Conservation (phyloP, 2,113 vertebrate species). For the Australoheros scitulus region DNA sequence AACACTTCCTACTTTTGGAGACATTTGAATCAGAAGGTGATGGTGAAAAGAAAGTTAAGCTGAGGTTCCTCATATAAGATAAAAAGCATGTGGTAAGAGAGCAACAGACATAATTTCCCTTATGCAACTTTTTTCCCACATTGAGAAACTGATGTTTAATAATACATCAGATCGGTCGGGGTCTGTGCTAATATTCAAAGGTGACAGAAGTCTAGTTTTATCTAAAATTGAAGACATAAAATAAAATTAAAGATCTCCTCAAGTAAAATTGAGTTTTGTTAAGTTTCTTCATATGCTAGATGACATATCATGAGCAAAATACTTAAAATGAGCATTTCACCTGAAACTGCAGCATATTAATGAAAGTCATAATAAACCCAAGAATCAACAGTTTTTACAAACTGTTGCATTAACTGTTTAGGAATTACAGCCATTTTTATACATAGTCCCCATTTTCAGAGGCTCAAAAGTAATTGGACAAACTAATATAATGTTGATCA, state of each 20-base stretch:
- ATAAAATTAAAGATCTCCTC: background rate
- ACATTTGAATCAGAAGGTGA: background rate
- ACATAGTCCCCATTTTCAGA: too few species aligned
- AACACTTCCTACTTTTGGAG: background rate
- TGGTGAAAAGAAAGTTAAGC: background rate
- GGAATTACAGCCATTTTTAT: too few species aligned
- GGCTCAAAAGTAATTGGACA: background rate
- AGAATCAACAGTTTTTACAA: background rate
- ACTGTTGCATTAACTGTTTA: background rate
- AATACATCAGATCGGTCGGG: background rate
- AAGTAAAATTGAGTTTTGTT: background rate
- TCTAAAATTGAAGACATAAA: background rate
- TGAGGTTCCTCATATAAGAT: background rate
- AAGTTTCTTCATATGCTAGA: background rate
- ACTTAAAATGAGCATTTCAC: background rate
- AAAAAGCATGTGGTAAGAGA: background rate
- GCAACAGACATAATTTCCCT: too few species aligned
- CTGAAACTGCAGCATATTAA: background rate
- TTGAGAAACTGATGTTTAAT: background rate
- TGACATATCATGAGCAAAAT: background rate
- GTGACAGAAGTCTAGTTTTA: background rate
- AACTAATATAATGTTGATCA: background rate
- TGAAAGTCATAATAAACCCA: too few species aligned
- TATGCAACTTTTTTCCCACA: background rate
- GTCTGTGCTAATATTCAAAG: background rate